Percentiles rank a stretch among this genome's conserved stretches.
These are phyloP conservation scores for Girardia tigrina DNA, from an alignment of 2,888 invertebrate species.

Conservation along the genomic window DNA sequence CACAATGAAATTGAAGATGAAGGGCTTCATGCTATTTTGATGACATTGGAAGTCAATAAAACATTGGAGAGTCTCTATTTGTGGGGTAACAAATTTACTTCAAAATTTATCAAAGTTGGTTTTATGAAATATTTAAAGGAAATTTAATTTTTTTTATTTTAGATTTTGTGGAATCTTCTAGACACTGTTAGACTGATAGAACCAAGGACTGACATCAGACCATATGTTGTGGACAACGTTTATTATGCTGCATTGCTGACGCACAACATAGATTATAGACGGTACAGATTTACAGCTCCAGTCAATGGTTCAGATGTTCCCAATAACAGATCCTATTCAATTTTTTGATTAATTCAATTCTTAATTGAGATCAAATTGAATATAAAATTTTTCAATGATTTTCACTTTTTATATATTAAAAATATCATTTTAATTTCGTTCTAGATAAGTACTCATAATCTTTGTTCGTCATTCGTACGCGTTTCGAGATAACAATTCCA, in stretches of 20 bases:
- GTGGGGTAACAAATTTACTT: constrained; percentile 49
- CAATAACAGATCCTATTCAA: constrained; percentile 30
- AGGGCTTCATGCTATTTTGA: constrained; percentile 49
- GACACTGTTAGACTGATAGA: constrained; percentile 42
- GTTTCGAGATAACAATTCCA: too few relatives aligned
- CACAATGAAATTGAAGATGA: constrained; percentile 46
- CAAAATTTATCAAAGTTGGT: constrained; percentile 36
- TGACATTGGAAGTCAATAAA: constrained; percentile 44
- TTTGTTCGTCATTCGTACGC: too few relatives aligned
- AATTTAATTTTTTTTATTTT: too few relatives aligned
- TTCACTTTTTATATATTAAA: too few relatives aligned
- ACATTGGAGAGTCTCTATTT: constrained; percentile 45
- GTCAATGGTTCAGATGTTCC: constrained; percentile 46
- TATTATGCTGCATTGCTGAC: constrained; percentile 43
- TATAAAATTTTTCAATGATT: too few relatives aligned
- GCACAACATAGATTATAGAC: constrained; percentile 39
- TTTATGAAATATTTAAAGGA: too few relatives aligned
- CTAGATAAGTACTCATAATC: too few relatives aligned
- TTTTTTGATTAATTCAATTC: neutral
- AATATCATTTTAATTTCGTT: too few relatives aligned
- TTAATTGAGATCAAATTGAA: too few relatives aligned
- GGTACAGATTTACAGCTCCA: constrained; percentile 47
- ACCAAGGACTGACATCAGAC: constrained; percentile 45
- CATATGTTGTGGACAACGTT: constrained; percentile 47
- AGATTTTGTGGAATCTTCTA: constrained; percentile 46